These are phyloP conservation scores for Poecile montanus DNA, from an alignment of 2,797 vertebrate genomes.

Conservation along the genomic window DNA sequence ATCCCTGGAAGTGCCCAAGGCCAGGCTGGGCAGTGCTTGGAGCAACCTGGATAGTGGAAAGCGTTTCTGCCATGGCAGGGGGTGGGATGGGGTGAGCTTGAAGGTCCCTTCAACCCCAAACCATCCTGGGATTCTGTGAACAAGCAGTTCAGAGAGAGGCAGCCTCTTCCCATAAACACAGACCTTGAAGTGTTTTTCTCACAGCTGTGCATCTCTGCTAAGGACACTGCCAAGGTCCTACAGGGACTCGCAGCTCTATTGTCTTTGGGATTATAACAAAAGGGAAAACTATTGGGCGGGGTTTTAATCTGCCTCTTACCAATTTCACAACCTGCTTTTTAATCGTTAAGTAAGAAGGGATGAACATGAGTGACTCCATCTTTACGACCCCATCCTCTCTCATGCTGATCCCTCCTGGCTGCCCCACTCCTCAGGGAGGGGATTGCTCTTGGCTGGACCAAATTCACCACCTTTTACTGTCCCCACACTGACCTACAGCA, in stretches of 20 bases:
- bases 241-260: neutral
- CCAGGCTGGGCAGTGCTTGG: accelerated
- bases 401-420: neutral
- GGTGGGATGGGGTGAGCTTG: accelerated
- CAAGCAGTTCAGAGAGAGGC: neutral
- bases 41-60: accelerated
- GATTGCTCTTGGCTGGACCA: neutral
- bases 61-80: neutral
- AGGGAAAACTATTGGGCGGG: neutral
- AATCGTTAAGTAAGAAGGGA: neutral
- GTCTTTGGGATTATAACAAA: neutral
- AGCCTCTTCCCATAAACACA: neutral
- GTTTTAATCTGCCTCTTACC: neutral
- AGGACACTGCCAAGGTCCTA: neutral
- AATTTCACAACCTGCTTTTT: neutral
- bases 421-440: neutral
- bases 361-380: neutral
- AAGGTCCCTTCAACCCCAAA: neutral
- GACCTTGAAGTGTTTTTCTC: accelerated
- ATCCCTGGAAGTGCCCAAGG: accelerated
- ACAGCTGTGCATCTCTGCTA: neutral
- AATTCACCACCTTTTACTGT: neutral
- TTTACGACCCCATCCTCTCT: neutral
- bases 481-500: neutral
- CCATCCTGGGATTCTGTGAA: neutral